Evolutionary conservation across 30 jellyfish, hydroid and myxozoan species (phyloP).

Genomic region (Hydractinia symbiolongicarpus): DNA sequence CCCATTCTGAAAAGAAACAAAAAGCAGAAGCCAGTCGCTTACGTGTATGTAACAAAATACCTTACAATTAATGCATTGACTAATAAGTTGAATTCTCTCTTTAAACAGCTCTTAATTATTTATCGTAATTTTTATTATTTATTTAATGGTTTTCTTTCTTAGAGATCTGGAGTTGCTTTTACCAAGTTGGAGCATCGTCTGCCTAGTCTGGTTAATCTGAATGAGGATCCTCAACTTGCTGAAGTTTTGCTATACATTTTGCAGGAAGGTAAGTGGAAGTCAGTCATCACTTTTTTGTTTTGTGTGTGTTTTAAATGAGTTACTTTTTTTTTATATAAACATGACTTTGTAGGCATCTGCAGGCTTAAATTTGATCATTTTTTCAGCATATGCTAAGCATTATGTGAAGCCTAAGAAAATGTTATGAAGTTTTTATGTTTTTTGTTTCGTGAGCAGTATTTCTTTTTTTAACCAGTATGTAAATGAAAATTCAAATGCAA

Average conservation of each 20-base stretch:
- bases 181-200: constrained; percentile 41
- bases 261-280: constrained; percentile 38
- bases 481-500: no score
- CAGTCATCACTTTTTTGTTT: neutral
- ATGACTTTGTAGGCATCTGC: neutral
- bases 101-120: neutral
- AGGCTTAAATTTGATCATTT: no score
- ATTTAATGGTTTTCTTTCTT: neutral
- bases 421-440: no score
- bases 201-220: constrained; percentile 81
- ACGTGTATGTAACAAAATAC: constrained; percentile 34
- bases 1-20: constrained; percentile 48
- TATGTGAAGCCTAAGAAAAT: no score
- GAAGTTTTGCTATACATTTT: constrained; percentile 67
- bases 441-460: no score
- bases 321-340: neutral
- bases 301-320: neutral
- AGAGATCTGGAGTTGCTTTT: constrained; percentile 76
- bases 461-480: neutral
- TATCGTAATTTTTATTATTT: no score
- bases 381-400: no score
- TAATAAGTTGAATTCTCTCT: neutral
- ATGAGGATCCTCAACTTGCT: constrained; percentile 92
- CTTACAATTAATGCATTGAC: no score
- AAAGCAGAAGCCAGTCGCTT: constrained; percentile 47